Percentiles rank a stretch among this genome's conserved stretches.
Conservation (phyloP, 2,888 invertebrate species). For the Sericinus montela region DNA sequence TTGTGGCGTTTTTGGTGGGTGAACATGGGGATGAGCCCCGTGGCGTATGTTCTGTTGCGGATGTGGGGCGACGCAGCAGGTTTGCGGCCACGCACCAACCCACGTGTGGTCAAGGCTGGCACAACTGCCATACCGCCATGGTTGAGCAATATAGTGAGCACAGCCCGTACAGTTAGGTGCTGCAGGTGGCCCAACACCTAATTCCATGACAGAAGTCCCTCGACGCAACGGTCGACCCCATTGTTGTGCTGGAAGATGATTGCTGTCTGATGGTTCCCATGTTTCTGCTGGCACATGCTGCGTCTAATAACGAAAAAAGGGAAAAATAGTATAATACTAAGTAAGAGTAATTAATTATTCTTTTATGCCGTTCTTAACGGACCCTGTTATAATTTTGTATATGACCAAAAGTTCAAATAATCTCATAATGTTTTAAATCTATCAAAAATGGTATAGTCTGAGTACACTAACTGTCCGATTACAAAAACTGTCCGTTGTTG, state of each 20-base stretch:
- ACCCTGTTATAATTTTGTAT: too few relatives aligned
- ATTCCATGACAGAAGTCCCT: constrained; percentile 63
- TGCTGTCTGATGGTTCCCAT: constrained; percentile 51
- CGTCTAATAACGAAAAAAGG: constrained; percentile 15
- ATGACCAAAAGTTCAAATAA: too few relatives aligned
- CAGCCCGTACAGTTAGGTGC: constrained; percentile 30
- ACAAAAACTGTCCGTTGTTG: too few relatives aligned
- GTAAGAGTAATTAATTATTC: too few relatives aligned
- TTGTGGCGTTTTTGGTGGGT: constrained; percentile 41
- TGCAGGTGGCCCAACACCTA: constrained; percentile 41
- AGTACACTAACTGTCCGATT: too few relatives aligned
- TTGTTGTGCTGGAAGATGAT: constrained; percentile 29
- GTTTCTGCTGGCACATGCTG: constrained; percentile 36
- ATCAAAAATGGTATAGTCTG: too few relatives aligned
- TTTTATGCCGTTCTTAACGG: too few relatives aligned
- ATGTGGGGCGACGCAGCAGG: constrained; percentile 35
- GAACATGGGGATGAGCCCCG: constrained; percentile 34
- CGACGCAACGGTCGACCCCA: constrained; percentile 63
- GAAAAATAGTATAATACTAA: too few relatives aligned
- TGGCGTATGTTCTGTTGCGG: constrained; percentile 26
- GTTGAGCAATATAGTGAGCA: constrained; percentile 34
- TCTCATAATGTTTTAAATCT: too few relatives aligned
- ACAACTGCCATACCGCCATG: constrained; percentile 71
- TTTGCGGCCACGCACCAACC: constrained; percentile 31
- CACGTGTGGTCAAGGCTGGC: constrained; percentile 63